Evolutionary conservation across 1,140 invertebrate species (phyloP), one percentile per base, ranked within the genome.

Genomic region (Idris sp.): DNA sequence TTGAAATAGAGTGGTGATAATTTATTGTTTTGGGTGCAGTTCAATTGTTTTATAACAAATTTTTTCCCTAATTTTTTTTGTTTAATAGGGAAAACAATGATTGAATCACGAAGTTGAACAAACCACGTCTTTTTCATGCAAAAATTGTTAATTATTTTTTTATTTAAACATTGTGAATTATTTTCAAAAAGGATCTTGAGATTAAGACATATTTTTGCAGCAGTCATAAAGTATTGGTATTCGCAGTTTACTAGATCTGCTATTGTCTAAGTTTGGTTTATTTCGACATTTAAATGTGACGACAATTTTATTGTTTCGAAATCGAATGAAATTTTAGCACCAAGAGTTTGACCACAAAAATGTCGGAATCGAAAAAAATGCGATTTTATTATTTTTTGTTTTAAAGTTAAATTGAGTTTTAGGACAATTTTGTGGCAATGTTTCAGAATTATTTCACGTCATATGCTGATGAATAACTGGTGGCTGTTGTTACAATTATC

Each of bases 181-280:
- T 51, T 48, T n/a, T 5, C 11, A 30, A 8, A 15, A 49, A 14
- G 18, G 25, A 19, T 59, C 46, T 69, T 59, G n/a, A 38, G 40
- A 28, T 43, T 49, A 72, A 64, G 68, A 72, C 68, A 56, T 15
- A 43, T 59, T 69, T 68, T 68, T 58, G 44, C 44, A n/a, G 8
- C 35, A 49, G 15, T 9, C 15, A 40, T 41, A 4, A 36, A 43
- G 9, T 61, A 18, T 38, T 41, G 30, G 7, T 53, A 49, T 64
- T 13, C 33, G n/a, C 9, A 33, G 38, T 58, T 59, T 36, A 73
- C 28, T 30, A 53, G 62, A 18, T 26, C 48, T 53, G 54, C 56
- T 74, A 74, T 74, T 74, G 71, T 74, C 71, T 62, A 46, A 56
- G 48, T 68, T 74, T 19, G 54, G 59, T 67, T 61, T 49, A 49